A percentile compares a stretch with the other conserved stretches of the same genome.
Conservation (phyloP, 2,113 vertebrate genomes). For the Vicugna pacos region DNA sequence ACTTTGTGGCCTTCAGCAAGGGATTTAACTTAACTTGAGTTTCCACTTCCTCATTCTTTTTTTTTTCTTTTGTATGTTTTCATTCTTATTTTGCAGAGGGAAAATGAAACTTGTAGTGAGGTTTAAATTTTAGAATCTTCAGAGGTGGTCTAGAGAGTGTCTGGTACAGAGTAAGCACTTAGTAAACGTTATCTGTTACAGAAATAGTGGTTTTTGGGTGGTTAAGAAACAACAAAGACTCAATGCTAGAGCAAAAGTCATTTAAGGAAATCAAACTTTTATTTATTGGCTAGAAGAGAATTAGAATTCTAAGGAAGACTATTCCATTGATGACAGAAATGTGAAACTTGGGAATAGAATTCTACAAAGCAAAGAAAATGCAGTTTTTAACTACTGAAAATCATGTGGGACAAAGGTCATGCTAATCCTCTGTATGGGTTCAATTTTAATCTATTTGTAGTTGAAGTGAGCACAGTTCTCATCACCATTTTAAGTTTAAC, state of each 20-base stretch:
- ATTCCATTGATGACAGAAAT: conserved; percentile 27
- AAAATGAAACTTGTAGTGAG: conserved; percentile 35
- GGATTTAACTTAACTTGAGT: background rate
- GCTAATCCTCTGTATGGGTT: background rate
- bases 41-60: background rate
- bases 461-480: background rate
- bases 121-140: conserved; percentile 50
- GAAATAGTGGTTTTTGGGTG: background rate
- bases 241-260: background rate
- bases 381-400: background rate
- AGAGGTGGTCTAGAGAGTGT: background rate
- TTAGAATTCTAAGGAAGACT: background rate
- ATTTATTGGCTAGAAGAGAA: conserved; percentile 10
- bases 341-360: conserved; percentile 44
- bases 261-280: background rate
- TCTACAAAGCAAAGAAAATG: conserved; percentile 44
- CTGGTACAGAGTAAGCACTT: background rate
- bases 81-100: background rate
- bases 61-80: background rate
- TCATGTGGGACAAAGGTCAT: background rate
- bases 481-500: conserved; percentile 46
- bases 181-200: background rate
- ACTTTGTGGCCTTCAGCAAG: background rate
- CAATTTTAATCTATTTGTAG: conserved; percentile 35
- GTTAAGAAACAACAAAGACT: background rate